Conservation (phyloP, 2,888 invertebrate genomes). For the Nesidiocoris tenuis region DNA sequence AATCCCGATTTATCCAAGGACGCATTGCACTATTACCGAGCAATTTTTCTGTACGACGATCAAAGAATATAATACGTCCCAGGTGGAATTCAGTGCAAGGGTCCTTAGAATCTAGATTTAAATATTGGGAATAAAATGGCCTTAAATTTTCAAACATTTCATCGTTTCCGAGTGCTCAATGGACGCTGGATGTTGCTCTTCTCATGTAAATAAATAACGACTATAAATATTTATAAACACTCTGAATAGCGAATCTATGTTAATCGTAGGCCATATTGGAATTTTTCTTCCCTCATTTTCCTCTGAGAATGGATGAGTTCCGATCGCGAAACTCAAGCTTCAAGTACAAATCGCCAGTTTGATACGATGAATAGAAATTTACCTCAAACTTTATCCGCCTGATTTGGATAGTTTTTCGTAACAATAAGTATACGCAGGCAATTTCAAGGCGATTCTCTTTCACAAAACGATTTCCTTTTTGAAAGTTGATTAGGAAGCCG, state of each 20-base stretch:
- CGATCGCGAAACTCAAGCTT: background rate
- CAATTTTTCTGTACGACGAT: no score
- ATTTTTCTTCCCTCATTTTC: conserved; percentile 41
- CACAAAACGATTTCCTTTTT: no score
- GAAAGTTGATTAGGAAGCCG: background rate
- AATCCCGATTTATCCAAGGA: no score
- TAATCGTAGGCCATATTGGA: conserved; percentile 47
- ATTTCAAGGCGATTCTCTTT: background rate
- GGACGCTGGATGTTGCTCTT: conserved; percentile 45
- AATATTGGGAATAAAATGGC: no score
- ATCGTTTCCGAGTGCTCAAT: conserved; percentile 45
- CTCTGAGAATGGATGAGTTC: background rate
- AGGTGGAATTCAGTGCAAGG: no score
- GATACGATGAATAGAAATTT: no score
- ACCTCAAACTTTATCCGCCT: background rate
- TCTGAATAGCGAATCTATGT: conserved; percentile 43
- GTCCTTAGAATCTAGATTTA: no score
- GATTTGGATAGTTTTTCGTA: background rate
- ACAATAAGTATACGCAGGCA: background rate
- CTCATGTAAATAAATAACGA: conserved; percentile 46
- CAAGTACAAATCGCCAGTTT: background rate
- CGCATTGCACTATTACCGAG: no score
- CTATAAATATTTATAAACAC: conserved; percentile 44
- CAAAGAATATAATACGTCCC: no score
- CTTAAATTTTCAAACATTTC: conserved; percentile 16